Evolutionary conservation across 2,888 invertebrate genomes (phyloP).

Genomic region (Barypeithes pellucidus): DNA sequence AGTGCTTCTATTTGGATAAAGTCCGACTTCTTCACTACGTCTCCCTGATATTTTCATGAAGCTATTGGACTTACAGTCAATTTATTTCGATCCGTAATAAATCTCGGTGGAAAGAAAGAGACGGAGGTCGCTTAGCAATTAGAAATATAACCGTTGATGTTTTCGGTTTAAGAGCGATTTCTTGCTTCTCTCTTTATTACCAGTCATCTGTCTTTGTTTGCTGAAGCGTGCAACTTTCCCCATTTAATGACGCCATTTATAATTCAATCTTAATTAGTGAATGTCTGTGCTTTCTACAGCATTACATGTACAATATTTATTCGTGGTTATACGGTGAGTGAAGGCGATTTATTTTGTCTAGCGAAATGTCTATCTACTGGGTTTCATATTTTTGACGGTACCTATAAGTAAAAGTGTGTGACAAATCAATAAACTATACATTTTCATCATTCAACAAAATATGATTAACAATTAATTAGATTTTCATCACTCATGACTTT

Average conservation of each 20-base stretch:
- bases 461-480: no score
- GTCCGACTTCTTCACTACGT: not conserved
- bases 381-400: no score
- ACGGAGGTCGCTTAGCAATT: no score
- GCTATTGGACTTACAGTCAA: not conserved
- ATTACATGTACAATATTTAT: conserved; percentile 39
- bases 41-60: not conserved
- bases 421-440: no score
- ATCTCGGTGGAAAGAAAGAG: not conserved
- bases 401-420: no score
- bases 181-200: conserved; percentile 1
- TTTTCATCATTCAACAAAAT: no score
- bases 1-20: not conserved
- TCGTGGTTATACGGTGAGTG: conserved; percentile 26
- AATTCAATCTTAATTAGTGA: conserved; percentile 60
- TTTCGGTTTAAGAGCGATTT: not conserved
- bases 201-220: conserved; percentile 30
- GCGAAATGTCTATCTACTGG: no score
- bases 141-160: not conserved
- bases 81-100: not conserved
- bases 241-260: conserved; percentile 61
- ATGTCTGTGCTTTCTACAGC: conserved; percentile 49
- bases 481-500: no score
- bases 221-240: conserved; percentile 50
- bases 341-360: not conserved